Evolutionary conservation across 1,140 invertebrate species (phyloP), one percentile per base, ranked within the genome.

Genomic region (Anagrus nilaparvatae): DNA sequence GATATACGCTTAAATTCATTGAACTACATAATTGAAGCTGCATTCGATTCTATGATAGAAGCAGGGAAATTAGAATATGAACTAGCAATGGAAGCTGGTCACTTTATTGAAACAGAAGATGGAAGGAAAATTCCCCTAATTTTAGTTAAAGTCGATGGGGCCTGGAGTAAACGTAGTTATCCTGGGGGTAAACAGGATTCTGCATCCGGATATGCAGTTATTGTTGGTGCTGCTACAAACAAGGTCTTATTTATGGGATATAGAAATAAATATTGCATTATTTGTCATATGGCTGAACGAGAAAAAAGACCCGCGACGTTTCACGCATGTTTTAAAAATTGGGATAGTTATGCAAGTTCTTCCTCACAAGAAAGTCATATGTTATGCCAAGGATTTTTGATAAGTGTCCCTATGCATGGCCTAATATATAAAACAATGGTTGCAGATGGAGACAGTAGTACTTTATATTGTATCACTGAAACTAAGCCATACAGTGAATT

Each of bases 311-410:
- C 25, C 40, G 44, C 46, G 5, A 44, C 39, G 14, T 21, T 34
- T 17, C 61, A 55, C 40, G 33, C 18, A 25, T 61, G 56, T 46
- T 60, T 25, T 40, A 56, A 46, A 47, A 63, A 66, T 43, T 67
- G 52, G 52, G 21, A 30, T 33, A 5, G 3, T 3, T 5, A 45
- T 43, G 16, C 14, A 13, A 33, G 37, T 23, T 60, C 62, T 4
- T 58, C 55, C 3, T 49, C 47, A 7, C 71, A 71, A 65, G 66
- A 72, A 44, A 16, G 53, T 10, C 51, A 56, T 37, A 59, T 61
- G 8, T 55, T 71, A 21, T 39, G 60, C 43, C 47, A 63, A 54
- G 53, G 67, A 24, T 60, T 62, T 49, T 21, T 50, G 46, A 5
- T 33, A 36, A 57, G 59, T 19, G 21, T 52, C 43, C 34, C 52